These are phyloP conservation scores for Teleogryllus occipitalis DNA, from an alignment of 1,140 invertebrate genomes.

Conservation along the genomic window DNA sequence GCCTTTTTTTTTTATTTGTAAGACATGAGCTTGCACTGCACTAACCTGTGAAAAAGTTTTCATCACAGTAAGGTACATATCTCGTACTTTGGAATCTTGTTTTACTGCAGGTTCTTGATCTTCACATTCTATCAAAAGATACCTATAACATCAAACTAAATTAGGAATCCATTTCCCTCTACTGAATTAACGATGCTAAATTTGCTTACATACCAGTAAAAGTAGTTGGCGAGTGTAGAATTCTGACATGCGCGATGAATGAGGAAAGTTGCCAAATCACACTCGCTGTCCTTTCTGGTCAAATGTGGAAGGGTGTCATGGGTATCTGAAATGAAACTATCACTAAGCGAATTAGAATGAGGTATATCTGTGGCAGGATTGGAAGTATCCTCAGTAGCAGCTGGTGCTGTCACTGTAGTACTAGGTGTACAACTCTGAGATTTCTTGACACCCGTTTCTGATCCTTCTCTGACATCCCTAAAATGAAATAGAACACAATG, in stretches of 20 bases:
- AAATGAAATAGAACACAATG: not conserved
- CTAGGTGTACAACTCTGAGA: not conserved
- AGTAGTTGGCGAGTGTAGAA: constrained; percentile 84
- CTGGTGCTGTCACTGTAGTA: not conserved
- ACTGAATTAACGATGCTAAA: not conserved
- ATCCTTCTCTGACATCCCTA: not conserved
- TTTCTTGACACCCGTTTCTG: constrained; percentile 12
- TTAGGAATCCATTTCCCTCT: not conserved
- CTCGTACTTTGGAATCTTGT: constrained; percentile 61
- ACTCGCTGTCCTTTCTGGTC: constrained; percentile 9
- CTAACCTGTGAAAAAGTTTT: constrained; percentile 65
- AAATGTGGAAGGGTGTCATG: not conserved
- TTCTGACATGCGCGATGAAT: constrained; percentile 84
- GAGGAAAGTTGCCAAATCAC: constrained; percentile 83
- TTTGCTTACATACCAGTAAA: constrained; percentile 69
- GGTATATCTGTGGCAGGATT: not conserved
- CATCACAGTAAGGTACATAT: constrained; percentile 87
- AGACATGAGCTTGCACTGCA: too few relatives aligned
- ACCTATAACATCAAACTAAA: constrained; percentile 39
- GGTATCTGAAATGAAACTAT: constrained; percentile 8
- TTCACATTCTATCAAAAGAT: constrained; percentile 87
- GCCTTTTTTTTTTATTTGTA: too few relatives aligned
- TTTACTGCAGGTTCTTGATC: constrained; percentile 56
- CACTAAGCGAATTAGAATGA: constrained; percentile 8
- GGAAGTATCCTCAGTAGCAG: not conserved